Base-by-base conservation (phyloP, 2,797 vertebrate genomes). In the Chloroceryle amazona region DNA sequence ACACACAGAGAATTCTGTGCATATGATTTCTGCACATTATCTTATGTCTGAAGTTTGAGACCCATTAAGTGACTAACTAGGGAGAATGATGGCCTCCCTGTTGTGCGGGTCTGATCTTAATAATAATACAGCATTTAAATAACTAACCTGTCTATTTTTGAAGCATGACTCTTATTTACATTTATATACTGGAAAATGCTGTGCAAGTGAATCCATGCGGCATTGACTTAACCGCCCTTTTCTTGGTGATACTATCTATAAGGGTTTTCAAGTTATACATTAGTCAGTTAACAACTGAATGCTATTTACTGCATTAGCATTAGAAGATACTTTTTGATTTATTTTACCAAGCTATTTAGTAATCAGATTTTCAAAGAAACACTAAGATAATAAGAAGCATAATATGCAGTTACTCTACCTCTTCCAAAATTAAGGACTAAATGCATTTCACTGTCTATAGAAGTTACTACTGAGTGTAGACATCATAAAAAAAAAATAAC, bases 351-450 rank as follows among this genome's bases (percentile, higher is more conserved):
- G 61, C 41, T 73, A 74, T 86, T 88, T 57, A 62, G 66, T 61
- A 87, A 96, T 83, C 39, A 79, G 63, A 76, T 73, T 86, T 81
- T 71, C 72, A 85, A 67, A 78, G 61, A 41, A 83, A 55, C 25
- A 88, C 22, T 31, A 76, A 4, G 26, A 41, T 42, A 42, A 58
- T 42, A 81, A 86, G 85, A 85, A 91, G 33, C 35, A 79, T 46
- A 79, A 63, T 5, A 7, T 20, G 21, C 37, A 89, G n/a, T 71
- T 79, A 86, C 62, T 79, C 46, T 71, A 31, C 13, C 25, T 89
- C 47, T 89, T 92, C 46, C 44, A 89, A 89, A 96, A 89, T 84
- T 66, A 89, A 76, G 63, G 49, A 60, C 55, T 47, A n/a, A 63
- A 84, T 81, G 51, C 19, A 11, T 85, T 66, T 60, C 33, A 44